A percentile compares a stretch with the other conserved stretches of the same genome.
Conservation (phyloP, 2,113 vertebrate genomes). For the Sinosuthora webbiana region DNA sequence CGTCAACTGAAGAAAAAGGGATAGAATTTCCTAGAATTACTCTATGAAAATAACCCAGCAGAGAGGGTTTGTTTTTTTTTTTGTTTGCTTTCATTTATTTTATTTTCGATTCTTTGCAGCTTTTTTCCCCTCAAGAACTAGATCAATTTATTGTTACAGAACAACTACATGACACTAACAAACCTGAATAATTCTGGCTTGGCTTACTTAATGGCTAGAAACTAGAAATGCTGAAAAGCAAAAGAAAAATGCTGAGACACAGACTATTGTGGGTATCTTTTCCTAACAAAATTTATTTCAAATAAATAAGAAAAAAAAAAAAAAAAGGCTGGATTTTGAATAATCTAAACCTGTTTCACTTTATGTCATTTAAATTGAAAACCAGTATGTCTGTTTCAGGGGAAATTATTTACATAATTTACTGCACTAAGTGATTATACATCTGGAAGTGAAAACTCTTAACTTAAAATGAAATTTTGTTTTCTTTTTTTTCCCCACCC, state of each 20-base stretch:
- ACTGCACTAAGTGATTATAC: background rate
- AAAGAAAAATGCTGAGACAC: background rate
- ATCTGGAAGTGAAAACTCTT: background rate
- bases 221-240: background rate
- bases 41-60: background rate
- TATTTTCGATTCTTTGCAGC: background rate
- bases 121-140: background rate
- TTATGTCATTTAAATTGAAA: background rate
- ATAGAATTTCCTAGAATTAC: background rate
- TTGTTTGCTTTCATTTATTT: background rate
- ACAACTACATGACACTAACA: background rate
- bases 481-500: background rate
- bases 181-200: background rate
- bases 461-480: background rate
- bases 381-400: background rate
- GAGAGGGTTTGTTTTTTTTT: rapidly evolving
- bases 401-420: background rate
- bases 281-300: background rate
- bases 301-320: background rate
- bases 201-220: background rate
- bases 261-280: background rate
- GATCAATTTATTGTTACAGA: background rate
- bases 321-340: background rate
- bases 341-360: background rate
- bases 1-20: background rate